A percentile compares a stretch with the other conserved stretches of the same genome.
Evolutionary conservation across 2,797 vertebrate genomes (phyloP).

Genomic region (Smutsia gigantea): DNA sequence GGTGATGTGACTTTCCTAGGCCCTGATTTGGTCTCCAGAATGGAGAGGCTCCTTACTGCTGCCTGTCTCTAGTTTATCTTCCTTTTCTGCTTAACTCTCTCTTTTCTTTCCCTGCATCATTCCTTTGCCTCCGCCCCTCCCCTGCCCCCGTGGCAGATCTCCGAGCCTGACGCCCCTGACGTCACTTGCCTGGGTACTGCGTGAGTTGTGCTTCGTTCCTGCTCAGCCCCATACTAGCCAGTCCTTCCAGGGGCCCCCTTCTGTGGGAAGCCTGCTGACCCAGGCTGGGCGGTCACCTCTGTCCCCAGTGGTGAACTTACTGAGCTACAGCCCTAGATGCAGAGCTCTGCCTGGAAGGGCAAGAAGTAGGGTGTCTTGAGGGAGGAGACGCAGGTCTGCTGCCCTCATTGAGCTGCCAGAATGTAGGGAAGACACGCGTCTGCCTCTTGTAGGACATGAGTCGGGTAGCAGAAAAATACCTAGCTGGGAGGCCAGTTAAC

Average conservation of each 20-base stretch:
- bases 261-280: not conserved
- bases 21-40: not conserved
- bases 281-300: not conserved
- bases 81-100: constrained; percentile 44
- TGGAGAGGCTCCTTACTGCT: not conserved
- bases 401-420: not conserved
- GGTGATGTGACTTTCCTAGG: not conserved
- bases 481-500: not conserved
- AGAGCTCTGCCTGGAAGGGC: not conserved
- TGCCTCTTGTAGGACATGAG: not conserved
- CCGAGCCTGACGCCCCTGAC: constrained; percentile 37
- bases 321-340: not conserved
- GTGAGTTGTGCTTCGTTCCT: constrained; percentile 55
- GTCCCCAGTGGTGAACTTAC: not conserved
- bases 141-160: not conserved
- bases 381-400: not conserved
- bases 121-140: not conserved
- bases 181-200: not conserved
- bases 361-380: not conserved
- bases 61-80: not conserved
- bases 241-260: not conserved
- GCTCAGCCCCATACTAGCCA: not conserved
- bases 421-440: no score
- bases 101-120: constrained; percentile 8
- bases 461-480: accelerated